Conservation (phyloP, 2,888 invertebrate genomes). For the Drosophila fulvimacula region DNA sequence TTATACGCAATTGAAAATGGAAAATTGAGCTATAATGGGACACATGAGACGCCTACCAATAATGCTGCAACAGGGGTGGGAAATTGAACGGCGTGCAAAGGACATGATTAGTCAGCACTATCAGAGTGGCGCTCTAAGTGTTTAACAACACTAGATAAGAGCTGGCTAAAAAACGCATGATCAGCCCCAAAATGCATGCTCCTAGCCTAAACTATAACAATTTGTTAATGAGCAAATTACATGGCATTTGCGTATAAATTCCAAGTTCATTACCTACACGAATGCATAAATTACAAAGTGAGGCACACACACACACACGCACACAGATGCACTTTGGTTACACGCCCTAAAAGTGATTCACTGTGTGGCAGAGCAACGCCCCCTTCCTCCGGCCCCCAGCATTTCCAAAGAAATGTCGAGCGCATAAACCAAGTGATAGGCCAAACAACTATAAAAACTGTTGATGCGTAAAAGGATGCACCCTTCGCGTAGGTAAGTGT, state of each 20-base stretch:
- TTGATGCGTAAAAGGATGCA: constrained; percentile 74
- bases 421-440: constrained; percentile 40
- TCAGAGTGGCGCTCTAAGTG: constrained; percentile 15
- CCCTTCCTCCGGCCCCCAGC: constrained; percentile 10
- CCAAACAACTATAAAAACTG: constrained; percentile 64
- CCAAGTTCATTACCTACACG: constrained; percentile 52
- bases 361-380: constrained; percentile 25
- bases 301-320: constrained; percentile 15
- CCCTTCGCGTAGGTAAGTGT: constrained; percentile 35
- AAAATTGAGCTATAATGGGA: constrained; percentile 68
- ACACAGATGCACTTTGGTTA: constrained; percentile 23
- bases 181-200: constrained; percentile 14
- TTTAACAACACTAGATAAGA: constrained; percentile 29
- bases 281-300: constrained; percentile 40
- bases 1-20: constrained; percentile 71
- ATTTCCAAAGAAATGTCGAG: constrained; percentile 36
- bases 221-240: constrained; percentile 74
- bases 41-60: constrained; percentile 33
- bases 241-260: constrained; percentile 60
- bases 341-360: constrained; percentile 66
- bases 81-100: constrained; percentile 33
- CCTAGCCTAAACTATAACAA: constrained; percentile 46
- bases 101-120: constrained; percentile 22
- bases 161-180: constrained; percentile 1
- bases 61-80: constrained; percentile 36